phyloP scores from a whole-genome alignment of 2,797 vertebrate species.

The Acestrorhynchus altus region DNA sequence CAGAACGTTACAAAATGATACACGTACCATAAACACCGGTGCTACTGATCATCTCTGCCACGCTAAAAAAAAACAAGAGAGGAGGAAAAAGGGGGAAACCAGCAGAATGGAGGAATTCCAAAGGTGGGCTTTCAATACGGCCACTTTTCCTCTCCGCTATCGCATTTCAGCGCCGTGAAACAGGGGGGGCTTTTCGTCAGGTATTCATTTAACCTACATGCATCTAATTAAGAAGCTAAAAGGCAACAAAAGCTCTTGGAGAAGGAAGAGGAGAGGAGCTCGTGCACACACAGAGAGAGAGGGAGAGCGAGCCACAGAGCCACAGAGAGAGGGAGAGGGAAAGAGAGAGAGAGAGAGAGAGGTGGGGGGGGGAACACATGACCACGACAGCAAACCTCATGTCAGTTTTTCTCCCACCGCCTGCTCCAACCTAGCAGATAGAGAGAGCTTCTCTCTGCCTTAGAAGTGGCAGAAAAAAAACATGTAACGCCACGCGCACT shows the following conservation, averaged over 20 bases:
- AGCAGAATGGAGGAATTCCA: constrained; percentile 98
- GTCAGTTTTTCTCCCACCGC: constrained; percentile 88
- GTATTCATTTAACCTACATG: constrained; percentile 93
- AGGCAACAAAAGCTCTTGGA: constrained; percentile 82
- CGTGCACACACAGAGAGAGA: neutral
- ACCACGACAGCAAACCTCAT: constrained; percentile 88
- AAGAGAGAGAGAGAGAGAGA: constrained; percentile 56
- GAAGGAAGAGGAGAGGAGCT: constrained; percentile 79
- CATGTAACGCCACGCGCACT: constrained; percentile 74
- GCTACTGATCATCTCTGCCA: constrained; percentile 99
- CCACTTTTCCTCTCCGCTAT: constrained; percentile 94
- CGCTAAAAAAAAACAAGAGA: constrained; percentile 68
- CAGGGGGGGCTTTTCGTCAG: constrained; percentile 88
- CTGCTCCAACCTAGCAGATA: constrained; percentile 87
- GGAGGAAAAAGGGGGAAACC: constrained; percentile 80
- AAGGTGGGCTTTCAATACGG: constrained; percentile 96
- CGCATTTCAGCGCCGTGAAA: constrained; percentile 94
- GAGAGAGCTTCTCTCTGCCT: constrained; percentile 82
- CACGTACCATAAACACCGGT: constrained; percentile 99
- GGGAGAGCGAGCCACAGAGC: constrained; percentile 52
- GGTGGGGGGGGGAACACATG: constrained; percentile 74
- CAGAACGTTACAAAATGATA: constrained; percentile 78
- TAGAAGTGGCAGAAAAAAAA: constrained; percentile 86
- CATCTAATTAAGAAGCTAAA: constrained; percentile 86
- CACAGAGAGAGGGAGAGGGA: constrained; percentile 29